Percentiles rank a stretch among this genome's conserved stretches.
These are phyloP conservation scores for Hydriomena furcata DNA, from an alignment of 2,888 invertebrate genomes.

Conservation along the genomic window DNA sequence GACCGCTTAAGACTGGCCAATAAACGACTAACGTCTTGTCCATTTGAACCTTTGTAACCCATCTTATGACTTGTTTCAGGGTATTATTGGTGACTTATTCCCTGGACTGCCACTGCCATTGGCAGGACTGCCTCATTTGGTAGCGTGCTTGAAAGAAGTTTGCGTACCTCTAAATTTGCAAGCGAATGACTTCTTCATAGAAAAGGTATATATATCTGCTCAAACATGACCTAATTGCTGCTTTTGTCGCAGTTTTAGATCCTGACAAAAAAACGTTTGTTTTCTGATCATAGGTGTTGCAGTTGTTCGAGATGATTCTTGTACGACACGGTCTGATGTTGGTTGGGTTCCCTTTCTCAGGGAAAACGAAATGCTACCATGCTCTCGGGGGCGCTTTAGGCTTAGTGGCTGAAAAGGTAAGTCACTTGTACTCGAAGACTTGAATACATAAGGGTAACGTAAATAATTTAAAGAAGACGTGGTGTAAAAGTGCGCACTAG, in stretches of 20 bases:
- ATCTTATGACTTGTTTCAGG: constrained; percentile 71
- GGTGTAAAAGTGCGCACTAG: no score
- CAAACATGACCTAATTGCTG: no score
- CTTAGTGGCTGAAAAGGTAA: constrained; percentile 88
- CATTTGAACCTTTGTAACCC: no score
- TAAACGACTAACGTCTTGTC: no score
- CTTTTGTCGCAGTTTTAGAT: no score
- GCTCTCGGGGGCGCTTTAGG: constrained; percentile 91
- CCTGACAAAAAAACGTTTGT: background rate
- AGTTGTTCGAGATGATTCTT: constrained; percentile 97
- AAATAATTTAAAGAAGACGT: no score
- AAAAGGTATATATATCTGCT: constrained; percentile 76
- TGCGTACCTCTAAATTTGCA: constrained; percentile 91
- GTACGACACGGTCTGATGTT: constrained; percentile 97
- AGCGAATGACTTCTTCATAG: constrained; percentile 92
- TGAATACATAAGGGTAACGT: no score
- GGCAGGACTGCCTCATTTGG: constrained; percentile 88
- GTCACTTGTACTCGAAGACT: no score
- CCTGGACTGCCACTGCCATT: constrained; percentile 91
- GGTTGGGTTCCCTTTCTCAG: constrained; percentile 96
- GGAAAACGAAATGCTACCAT: constrained; percentile 94
- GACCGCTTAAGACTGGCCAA: no score
- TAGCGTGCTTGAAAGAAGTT: constrained; percentile 78
- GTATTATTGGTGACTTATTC: constrained; percentile 96
- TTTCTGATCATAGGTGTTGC: constrained; percentile 64